Evolutionary conservation across 2,888 invertebrate genomes (phyloP).

Genomic region (Rotaria socialis): DNA sequence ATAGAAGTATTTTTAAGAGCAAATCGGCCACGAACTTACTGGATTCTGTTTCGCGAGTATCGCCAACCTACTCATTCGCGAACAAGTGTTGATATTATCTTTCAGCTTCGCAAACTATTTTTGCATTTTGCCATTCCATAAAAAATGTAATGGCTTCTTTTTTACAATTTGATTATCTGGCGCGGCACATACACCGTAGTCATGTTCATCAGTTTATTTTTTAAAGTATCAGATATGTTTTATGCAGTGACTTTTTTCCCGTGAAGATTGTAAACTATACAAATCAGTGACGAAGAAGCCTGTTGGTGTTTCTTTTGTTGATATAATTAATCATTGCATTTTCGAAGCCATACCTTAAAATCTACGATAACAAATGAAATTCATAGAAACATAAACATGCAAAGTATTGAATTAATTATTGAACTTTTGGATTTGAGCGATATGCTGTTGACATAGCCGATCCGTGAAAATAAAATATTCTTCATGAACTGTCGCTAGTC

Average conservation of each 20-base stretch:
- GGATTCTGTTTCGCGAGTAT: neutral
- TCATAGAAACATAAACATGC: neutral
- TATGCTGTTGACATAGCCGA: neutral
- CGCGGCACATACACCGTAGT: neutral
- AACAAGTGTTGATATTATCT: conserved; percentile 22
- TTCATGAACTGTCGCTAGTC: neutral
- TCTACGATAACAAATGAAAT: neutral
- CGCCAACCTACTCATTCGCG: neutral
- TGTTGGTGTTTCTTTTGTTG: neutral
- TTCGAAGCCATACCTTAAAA: neutral
- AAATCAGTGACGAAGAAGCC: neutral
- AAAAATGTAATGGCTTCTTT: conserved; percentile 11
- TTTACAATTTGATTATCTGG: neutral
- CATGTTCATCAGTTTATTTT: neutral
- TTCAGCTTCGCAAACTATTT: conserved; percentile 9
- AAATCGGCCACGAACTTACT: conserved; percentile 7
- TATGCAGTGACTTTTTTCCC: too few relatives aligned
- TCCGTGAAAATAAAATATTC: neutral
- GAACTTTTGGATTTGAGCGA: neutral
- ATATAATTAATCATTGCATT: neutral
- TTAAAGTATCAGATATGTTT: neutral
- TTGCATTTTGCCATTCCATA: conserved; percentile 19
- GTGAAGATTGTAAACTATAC: conserved; percentile 1
- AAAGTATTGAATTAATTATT: neutral
- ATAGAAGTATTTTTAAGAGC: conserved; percentile 11